Percentiles rank a stretch among this genome's conserved stretches.
Conservation (phyloP, 2,113 vertebrate genomes). For the Corapipo altera region DNA sequence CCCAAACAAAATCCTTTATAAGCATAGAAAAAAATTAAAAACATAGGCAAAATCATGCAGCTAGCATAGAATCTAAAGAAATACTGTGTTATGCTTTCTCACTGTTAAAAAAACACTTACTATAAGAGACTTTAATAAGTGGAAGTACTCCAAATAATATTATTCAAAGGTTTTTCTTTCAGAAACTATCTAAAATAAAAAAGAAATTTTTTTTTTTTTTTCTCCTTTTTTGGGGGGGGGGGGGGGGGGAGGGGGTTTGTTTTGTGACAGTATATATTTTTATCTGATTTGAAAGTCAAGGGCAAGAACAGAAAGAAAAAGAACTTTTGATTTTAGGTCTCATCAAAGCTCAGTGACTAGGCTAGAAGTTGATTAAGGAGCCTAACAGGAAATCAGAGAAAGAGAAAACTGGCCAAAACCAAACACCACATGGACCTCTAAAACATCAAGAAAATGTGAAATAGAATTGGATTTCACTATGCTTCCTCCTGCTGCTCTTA, state of each 20-base stretch:
- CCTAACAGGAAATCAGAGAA: constrained; percentile 15
- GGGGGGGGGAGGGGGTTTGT: not conserved
- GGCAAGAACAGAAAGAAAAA: constrained; percentile 23
- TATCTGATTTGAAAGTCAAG: constrained; percentile 36
- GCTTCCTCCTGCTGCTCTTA: constrained; percentile 6
- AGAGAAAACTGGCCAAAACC: constrained; percentile 25
- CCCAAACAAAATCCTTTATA: not conserved
- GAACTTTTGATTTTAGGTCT: constrained; percentile 40
- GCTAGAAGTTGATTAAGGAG: not conserved
- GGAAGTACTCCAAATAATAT: not conserved
- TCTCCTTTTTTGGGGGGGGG: not conserved
- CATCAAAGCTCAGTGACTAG: constrained; percentile 24
- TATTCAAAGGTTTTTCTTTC: not conserved
- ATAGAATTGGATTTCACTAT: not conserved
- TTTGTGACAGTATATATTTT: not conserved
- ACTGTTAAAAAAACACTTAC: not conserved
- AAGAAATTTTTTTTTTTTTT: not conserved
- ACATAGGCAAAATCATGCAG: not conserved
- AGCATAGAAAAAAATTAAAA: not conserved
- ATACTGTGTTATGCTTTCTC: not conserved
- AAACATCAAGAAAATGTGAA: constrained; percentile 39
- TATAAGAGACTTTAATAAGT: not conserved
- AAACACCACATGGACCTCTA: constrained; percentile 26
- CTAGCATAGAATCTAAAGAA: not conserved
- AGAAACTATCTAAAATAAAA: not conserved